These are phyloP conservation scores for Branchipolynoe longqiensis DNA, from an alignment of 2,888 invertebrate species.

Conservation along the genomic window DNA sequence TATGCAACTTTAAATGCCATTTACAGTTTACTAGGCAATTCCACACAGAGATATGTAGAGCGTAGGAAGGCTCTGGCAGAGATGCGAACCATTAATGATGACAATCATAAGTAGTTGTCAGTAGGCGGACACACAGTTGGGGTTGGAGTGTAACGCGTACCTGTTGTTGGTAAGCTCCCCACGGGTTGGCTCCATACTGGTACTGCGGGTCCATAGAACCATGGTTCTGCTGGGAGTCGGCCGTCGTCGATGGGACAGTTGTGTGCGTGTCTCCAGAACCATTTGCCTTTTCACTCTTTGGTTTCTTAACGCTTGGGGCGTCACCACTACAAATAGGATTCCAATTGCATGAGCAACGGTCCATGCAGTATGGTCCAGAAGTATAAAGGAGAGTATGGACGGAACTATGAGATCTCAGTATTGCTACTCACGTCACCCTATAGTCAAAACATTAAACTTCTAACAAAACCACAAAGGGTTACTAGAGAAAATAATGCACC, in stretches of 20 bases:
- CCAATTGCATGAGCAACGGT: background rate
- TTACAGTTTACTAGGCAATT: too few relatives aligned
- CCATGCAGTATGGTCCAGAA: background rate
- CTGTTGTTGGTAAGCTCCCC: conserved; percentile 30
- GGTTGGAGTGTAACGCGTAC: too few relatives aligned
- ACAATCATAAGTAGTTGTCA: too few relatives aligned
- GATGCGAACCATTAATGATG: too few relatives aligned
- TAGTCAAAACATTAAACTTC: too few relatives aligned
- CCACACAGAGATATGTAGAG: too few relatives aligned
- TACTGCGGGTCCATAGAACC: conserved; percentile 51
- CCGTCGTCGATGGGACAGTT: background rate
- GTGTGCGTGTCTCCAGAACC: conserved; percentile 9
- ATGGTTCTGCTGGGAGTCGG: background rate
- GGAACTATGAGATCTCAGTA: background rate
- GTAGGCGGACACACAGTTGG: too few relatives aligned
- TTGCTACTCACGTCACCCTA: too few relatives aligned
- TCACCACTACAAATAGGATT: conserved; percentile 11
- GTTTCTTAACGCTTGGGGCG: background rate
- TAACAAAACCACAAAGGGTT: too few relatives aligned
- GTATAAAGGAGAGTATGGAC: background rate
- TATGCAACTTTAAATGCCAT: too few relatives aligned
- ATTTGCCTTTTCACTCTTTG: conserved; percentile 5
- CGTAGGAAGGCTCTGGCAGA: too few relatives aligned
- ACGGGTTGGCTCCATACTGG: conserved; percentile 20
- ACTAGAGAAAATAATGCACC: too few relatives aligned